Conservation (phyloP, 1,140 invertebrate genomes). For the Drosophila nigrodunni region DNA sequence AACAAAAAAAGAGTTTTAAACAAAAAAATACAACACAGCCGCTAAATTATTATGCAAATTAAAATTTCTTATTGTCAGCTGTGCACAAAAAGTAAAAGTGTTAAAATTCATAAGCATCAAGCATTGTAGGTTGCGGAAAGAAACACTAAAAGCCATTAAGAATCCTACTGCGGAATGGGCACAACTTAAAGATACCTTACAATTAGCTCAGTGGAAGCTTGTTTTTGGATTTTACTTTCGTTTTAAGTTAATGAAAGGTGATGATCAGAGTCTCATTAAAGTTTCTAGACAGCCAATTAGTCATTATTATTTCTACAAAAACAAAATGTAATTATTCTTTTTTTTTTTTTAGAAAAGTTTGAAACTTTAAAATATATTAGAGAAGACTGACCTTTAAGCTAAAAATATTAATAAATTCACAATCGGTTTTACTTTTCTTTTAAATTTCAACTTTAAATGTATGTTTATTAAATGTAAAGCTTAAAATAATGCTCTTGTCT, state of each 20-base stretch:
- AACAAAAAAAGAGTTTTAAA: constrained; percentile 21
- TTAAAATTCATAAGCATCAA: constrained; percentile 40
- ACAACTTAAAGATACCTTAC: constrained; percentile 23
- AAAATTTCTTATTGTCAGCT: constrained; percentile 63
- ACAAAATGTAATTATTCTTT: background rate
- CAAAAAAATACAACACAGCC: constrained; percentile 26
- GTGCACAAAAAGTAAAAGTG: constrained; percentile 60
- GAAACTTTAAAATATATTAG: no score
- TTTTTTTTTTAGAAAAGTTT: no score
- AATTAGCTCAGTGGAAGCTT: background rate
- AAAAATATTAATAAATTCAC: no score
- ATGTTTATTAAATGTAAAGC: no score
- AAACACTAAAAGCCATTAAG: constrained; percentile 43
- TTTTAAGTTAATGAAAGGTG: background rate
- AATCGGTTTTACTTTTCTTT: no score
- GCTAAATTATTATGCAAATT: constrained; percentile 75
- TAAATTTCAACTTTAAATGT: no score
- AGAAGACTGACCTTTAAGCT: no score
- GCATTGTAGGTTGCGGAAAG: constrained; percentile 28
- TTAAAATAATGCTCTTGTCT: no score
- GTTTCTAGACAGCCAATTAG: no score
- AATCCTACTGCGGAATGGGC: constrained; percentile 27
- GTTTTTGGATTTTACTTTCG: constrained; percentile 8
- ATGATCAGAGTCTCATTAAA: background rate
- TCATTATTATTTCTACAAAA: background rate